A percentile compares a stretch with the other conserved stretches of the same genome.
These are phyloP conservation scores for Desoria tigrina DNA, from an alignment of 2,888 invertebrate genomes.

Conservation along the genomic window DNA sequence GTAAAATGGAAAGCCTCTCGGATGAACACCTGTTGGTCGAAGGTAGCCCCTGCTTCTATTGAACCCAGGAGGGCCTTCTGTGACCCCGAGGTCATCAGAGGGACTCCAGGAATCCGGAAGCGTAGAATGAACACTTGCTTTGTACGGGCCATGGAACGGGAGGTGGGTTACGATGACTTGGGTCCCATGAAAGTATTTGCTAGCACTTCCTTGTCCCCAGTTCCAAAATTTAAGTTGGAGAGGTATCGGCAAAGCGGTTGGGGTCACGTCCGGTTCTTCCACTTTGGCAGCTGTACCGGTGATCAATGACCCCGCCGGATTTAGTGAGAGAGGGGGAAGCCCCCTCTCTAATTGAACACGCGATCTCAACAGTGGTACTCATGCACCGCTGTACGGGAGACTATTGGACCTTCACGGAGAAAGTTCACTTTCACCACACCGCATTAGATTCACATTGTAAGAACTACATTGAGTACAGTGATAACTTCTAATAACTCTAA, in stretches of 20 bases:
- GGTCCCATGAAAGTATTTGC: slow-evolving; percentile 44
- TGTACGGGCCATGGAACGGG: slow-evolving; percentile 45
- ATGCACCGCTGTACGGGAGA: slow-evolving; percentile 32
- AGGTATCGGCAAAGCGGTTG: slow-evolving; percentile 43
- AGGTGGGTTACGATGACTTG: slow-evolving; percentile 47
- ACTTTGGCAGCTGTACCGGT: slow-evolving; percentile 28
- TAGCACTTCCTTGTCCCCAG: slow-evolving; percentile 44
- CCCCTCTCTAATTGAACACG: slow-evolving; percentile 37
- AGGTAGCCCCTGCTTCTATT: not conserved
- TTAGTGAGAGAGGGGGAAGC: slow-evolving; percentile 38
- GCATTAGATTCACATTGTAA: too few relatives aligned
- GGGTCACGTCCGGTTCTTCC: slow-evolving; percentile 33
- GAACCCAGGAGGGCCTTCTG: not conserved
- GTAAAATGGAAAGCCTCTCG: slow-evolving; percentile 22
- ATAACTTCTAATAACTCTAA: too few relatives aligned
- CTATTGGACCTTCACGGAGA: not conserved
- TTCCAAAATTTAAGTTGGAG: slow-evolving; percentile 49
- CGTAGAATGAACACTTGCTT: slow-evolving; percentile 42
- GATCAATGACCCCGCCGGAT: not conserved
- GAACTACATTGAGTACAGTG: too few relatives aligned
- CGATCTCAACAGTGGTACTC: slow-evolving; percentile 45
- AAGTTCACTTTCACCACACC: not conserved
- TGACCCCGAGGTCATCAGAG: slow-evolving; percentile 17
- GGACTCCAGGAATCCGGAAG: slow-evolving; percentile 26
- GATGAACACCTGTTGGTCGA: slow-evolving; percentile 4